These are phyloP conservation scores for Spinibarbus caldwelli DNA, from an alignment of 2,797 vertebrate genomes.

Conservation along the genomic window DNA sequence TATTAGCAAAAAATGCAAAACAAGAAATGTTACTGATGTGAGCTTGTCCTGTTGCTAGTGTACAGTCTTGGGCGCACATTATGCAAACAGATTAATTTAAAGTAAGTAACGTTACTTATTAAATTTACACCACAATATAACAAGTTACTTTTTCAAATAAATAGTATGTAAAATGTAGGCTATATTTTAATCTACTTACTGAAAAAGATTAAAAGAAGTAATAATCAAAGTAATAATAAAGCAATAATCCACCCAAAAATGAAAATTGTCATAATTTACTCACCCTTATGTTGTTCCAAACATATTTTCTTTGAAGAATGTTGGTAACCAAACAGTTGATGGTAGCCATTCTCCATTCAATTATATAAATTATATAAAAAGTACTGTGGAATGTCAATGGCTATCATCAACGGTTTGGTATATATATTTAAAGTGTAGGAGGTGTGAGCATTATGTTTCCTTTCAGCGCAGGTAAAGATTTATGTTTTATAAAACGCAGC, in stretches of 20 bases:
- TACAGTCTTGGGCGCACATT: neutral
- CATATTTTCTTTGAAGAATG: too few species aligned
- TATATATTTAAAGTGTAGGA: neutral
- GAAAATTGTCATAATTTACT: too few species aligned
- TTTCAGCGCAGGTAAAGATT: neutral
- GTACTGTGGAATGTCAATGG: neutral
- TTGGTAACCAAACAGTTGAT: too few species aligned
- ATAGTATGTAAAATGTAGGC: too few species aligned
- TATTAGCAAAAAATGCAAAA: slow-evolving; percentile 7
- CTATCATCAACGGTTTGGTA: too few species aligned
- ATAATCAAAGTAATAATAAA: too few species aligned
- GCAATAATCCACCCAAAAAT: too few species aligned
- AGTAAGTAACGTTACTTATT: neutral
- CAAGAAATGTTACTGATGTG: neutral
- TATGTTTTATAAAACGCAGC: neutral
- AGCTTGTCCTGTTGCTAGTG: neutral
- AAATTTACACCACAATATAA: neutral
- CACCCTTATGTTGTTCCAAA: too few species aligned
- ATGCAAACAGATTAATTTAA: neutral
- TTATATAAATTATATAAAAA: too few species aligned
- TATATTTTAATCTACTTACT: too few species aligned
- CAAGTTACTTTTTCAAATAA: neutral
- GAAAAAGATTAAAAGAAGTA: too few species aligned
- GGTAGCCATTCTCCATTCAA: too few species aligned
- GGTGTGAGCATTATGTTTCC: neutral